phyloP scores from a whole-genome alignment of 2,113 vertebrate species.

The Rhinopomastus cyanomelas region DNA sequence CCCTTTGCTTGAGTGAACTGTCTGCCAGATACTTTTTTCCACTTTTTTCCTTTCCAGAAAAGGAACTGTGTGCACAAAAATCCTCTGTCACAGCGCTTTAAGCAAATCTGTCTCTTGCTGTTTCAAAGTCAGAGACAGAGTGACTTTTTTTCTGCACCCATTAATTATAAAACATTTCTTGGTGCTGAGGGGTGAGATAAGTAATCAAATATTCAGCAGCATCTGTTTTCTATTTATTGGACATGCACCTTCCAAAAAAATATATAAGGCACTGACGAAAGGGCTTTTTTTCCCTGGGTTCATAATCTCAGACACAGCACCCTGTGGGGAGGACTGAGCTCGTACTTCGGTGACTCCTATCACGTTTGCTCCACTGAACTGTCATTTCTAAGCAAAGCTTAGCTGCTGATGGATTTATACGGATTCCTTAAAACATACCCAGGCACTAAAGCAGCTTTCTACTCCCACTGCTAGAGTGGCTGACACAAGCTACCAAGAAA shows the following conservation, averaged over 20 bases:
- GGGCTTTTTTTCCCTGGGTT: not conserved
- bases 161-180: conserved; percentile 63
- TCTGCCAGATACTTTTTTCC: not conserved
- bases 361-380: not conserved
- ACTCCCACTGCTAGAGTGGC: not conserved
- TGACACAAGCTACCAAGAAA: not conserved
- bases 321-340: not conserved
- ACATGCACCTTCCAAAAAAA: conserved; percentile 14
- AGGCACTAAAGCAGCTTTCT: not conserved
- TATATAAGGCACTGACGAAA: not conserved
- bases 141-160: not conserved
- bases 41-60: not conserved
- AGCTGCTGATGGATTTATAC: not conserved
- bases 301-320: not conserved
- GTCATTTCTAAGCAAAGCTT: not conserved
- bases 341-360: not conserved
- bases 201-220: conserved; percentile 59
- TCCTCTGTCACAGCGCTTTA: not conserved
- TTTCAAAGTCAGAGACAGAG: not conserved
- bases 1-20: not conserved
- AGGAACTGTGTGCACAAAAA: not conserved
- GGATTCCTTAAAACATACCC: not conserved
- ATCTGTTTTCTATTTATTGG: conserved; percentile 53
- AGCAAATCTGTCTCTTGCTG: not conserved
- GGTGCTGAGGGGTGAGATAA: conserved; percentile 34